Base-by-base conservation (phyloP, 2,113 vertebrate species). In the Aphelocoma coerulescens region DNA sequence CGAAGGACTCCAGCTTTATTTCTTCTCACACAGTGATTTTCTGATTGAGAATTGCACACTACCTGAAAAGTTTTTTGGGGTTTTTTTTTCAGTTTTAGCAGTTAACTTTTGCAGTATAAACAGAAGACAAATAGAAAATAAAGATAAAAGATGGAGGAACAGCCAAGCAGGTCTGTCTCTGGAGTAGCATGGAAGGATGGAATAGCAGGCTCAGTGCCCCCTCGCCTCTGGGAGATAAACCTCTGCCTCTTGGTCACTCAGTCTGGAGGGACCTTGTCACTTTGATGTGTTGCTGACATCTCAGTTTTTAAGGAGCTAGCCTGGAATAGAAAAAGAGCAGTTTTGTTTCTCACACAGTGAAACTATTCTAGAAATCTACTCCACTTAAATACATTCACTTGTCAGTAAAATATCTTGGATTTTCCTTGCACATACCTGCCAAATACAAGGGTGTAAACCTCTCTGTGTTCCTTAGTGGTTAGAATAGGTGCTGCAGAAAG, bases 181-280 rank as follows among this genome's bases (percentile, higher is more conserved):
- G 49, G 10, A 72, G 27, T 24, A 52, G 15, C 1, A 1, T 1
- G 27, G 16, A 10, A 14, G 28, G 28, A 59, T 9, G 0, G 2
- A 75, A 23, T 23, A 79, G 16, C 15, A 73, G 19, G 13, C 10
- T 91, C 7, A 4, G 11, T 46, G 57, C 7, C 9, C 10, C 15
- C 10, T 57, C 62, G 10, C 20, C n/a, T 35, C 18, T 35, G 16
- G 26, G 19, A 9, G 5, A 1, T 44, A 51, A 75, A 78, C 23
- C 21, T 82, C 52, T 72, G 11, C 27, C 14, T 16, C 27, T 48
- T 83, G 7, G 17, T 57, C 54, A 33, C 71, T 35, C 46, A 46
- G 32, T 2, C 20, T 67, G 26, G 19, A 13, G 75, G 35, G 26
- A 62, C 16, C 1, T 16, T 58, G 28, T 9, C 66, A 20, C 18